These are phyloP conservation scores for Protonibea diacanthus DNA, from an alignment of 2,797 vertebrate species.

Conservation along the genomic window DNA sequence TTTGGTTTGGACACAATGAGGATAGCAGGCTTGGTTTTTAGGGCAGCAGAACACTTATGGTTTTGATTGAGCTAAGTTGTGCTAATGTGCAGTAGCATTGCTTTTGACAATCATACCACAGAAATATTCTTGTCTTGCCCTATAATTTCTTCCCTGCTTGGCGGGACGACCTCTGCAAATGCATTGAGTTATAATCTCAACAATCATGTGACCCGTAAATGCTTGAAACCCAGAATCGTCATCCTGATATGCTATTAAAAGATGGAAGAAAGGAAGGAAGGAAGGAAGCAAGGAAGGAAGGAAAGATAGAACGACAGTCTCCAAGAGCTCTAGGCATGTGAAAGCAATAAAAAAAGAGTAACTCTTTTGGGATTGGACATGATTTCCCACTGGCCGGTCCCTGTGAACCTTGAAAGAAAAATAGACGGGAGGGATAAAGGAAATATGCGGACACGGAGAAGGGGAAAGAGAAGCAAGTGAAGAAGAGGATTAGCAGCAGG, in stretches of 20 bases:
- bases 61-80: constrained; percentile 8
- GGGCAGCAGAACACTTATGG: not conserved
- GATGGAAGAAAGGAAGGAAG: not conserved
- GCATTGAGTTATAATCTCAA: constrained; percentile 19
- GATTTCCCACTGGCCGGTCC: constrained; percentile 59
- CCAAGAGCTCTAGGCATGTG: constrained; percentile 40
- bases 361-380: constrained; percentile 30
- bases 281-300: not conserved
- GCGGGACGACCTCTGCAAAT: not conserved
- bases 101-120: constrained; percentile 5
- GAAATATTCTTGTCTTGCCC: not conserved
- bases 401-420: constrained; percentile 39
- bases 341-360: not conserved
- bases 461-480: not conserved
- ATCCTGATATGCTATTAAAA: constrained; percentile 21
- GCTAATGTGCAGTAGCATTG: not conserved
- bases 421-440: constrained; percentile 18
- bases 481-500: constrained; percentile 21
- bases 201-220: constrained; percentile 6
- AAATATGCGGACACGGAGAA: constrained; percentile 13
- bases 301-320: constrained; percentile 9
- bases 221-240: not conserved
- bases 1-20: constrained; percentile 5
- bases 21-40: not conserved
- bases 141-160: not conserved